phyloP scores from a whole-genome alignment of 2,888 invertebrate genomes.

The Aphodius granarius region DNA sequence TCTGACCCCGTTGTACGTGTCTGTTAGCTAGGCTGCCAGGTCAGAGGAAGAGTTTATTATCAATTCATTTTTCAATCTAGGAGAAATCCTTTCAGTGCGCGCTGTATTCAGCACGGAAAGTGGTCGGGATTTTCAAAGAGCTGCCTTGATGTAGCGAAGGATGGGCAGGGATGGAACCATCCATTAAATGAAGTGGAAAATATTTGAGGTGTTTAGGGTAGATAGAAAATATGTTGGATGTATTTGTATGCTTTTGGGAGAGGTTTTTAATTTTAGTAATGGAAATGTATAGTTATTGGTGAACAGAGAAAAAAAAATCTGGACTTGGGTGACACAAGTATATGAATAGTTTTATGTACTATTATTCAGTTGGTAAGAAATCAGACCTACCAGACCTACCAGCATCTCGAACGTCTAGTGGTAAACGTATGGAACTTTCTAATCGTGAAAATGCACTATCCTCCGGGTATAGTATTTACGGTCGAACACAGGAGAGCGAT shows the following conservation, averaged over 20 bases:
- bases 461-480: conserved; percentile 7
- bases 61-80: conserved; percentile 15
- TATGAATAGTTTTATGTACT: too few species aligned
- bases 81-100: conserved; percentile 3
- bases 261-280: too few species aligned
- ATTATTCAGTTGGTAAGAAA: too few species aligned
- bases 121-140: not conserved
- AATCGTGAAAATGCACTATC: conserved; percentile 20
- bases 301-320: too few species aligned
- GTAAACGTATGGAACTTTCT: conserved; percentile 9
- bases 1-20: too few species aligned
- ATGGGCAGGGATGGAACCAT: not conserved
- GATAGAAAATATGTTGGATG: not conserved
- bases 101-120: not conserved
- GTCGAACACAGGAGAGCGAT: not conserved
- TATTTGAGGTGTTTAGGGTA: not conserved
- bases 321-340: too few species aligned
- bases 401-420: not conserved
- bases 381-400: not conserved
- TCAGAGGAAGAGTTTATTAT: conserved; percentile 3
- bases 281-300: too few species aligned
- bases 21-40: not conserved
- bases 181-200: not conserved
- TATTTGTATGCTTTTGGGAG: not conserved
- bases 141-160: not conserved